Evolutionary conservation across 1,140 invertebrate genomes (phyloP).

Genomic region (Manduca sexta): DNA sequence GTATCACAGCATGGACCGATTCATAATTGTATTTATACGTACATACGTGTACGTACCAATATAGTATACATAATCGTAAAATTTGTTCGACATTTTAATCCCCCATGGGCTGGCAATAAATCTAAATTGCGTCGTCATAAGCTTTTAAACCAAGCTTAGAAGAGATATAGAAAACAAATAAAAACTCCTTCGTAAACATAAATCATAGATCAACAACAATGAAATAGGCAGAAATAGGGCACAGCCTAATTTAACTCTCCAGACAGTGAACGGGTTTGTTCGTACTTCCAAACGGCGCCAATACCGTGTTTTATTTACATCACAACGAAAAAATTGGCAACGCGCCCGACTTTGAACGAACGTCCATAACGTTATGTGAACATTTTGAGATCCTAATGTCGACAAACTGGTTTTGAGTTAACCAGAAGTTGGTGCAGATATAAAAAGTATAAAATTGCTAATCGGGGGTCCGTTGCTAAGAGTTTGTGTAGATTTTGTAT

Average conservation of each 20-base stretch:
- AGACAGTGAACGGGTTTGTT: conserved; percentile 29
- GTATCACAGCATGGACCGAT: too few relatives aligned
- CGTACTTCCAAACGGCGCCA: conserved; percentile 28
- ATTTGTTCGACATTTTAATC: too few relatives aligned
- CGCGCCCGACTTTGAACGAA: conserved; percentile 30
- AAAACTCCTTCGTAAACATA: background rate
- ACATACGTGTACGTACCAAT: too few relatives aligned
- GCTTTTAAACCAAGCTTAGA: too few relatives aligned
- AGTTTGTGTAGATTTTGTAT: too few relatives aligned
- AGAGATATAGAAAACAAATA: too few relatives aligned
- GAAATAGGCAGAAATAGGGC: conserved; percentile 10
- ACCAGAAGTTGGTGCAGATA: conserved; percentile 7
- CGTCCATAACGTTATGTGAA: conserved; percentile 19
- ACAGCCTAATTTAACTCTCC: conserved; percentile 23
- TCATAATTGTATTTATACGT: too few relatives aligned
- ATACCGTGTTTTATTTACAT: conserved; percentile 55
- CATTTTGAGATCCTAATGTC: conserved; percentile 27
- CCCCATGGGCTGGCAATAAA: too few relatives aligned
- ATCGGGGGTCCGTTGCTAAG: too few relatives aligned
- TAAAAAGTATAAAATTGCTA: too few relatives aligned
- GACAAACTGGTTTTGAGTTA: conserved; percentile 25
- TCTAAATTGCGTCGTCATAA: too few relatives aligned
- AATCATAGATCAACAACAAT: background rate
- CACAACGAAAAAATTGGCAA: conserved; percentile 54
- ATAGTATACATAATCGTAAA: too few relatives aligned